Evolutionary conservation across 2,888 invertebrate species (phyloP), one percentile per base, ranked within the genome.

Genomic region (Caenorhabditis angaria): DNA sequence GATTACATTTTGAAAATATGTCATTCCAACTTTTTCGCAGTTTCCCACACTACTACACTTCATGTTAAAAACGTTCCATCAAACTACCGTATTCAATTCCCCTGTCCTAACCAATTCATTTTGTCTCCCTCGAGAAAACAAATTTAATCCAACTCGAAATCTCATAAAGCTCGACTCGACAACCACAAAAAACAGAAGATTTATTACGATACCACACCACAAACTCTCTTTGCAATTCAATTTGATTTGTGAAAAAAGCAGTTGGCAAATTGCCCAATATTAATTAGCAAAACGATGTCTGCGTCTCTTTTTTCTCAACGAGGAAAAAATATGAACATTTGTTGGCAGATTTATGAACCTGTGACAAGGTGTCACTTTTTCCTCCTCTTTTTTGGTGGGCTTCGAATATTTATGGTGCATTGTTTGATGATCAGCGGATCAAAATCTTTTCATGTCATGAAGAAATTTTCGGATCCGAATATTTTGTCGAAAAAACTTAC

Each of bases 401-500:
- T 41, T 41, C 41, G 41, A 41, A 18, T 41, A 41, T 41, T 41
- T 41, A 41, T 41, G 41, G 41, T 14, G 5, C 41, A 41, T 41
- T 41, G 41, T 41, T 41, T 18, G 41, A 14, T 14, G 41, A 14
- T 60, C 65, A 65, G 61, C 61, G 65, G 53, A 61, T 61, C 56
- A 41, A 70, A 64, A 61, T 65, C 70, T 70, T 65, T 70, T 55
- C 51, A 53, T 24, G n/a, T 41, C 41, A 41, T 41, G 18, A 18
- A 5, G 18, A 41, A 48, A 56, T 25, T 47, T 29, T 48, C 50
- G 53, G 55, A 20, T 24, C 55, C 59, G 55, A 27, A 60, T 29
- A 18, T 35, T 35, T 20, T 41, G n/a, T 28, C n/a, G n/a, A n/a
- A n/a, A n/a, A n/a, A n/a, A n/a, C n/a, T n/a, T n/a, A n/a, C n/a